Evolutionary conservation across 2,113 vertebrate genomes (phyloP).

Genomic region (Todiramphus chloris): DNA sequence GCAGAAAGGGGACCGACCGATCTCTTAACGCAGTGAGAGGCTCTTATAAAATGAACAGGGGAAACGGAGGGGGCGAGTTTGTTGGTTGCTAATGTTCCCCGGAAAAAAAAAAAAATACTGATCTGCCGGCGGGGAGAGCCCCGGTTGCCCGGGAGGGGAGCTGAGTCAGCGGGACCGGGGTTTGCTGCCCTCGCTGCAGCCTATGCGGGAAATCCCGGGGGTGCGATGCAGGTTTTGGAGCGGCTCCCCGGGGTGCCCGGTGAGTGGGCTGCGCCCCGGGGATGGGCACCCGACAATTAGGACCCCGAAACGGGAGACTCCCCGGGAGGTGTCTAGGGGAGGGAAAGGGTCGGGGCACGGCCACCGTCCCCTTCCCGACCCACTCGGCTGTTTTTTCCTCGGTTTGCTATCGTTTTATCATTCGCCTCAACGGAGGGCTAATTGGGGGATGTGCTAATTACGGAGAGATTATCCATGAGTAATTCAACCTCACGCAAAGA

Average conservation of each 20-base stretch:
- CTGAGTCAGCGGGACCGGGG: neutral
- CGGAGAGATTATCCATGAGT: neutral
- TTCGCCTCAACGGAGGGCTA: neutral
- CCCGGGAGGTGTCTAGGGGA: neutral
- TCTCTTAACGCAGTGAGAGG: fast-evolving
- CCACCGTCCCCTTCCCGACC: neutral
- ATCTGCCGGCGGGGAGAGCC: neutral
- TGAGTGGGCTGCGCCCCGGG: neutral
- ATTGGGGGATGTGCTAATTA: neutral
- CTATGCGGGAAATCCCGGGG: neutral
- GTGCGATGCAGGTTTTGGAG: neutral
- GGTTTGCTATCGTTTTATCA: neutral
- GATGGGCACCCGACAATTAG: neutral
- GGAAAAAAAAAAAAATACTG: neutral
- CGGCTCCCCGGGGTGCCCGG: neutral
- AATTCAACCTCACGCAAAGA: neutral
- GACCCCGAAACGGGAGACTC: neutral
- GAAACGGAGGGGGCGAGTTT: too few species aligned
- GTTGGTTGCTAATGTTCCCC: neutral
- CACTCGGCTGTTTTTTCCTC: neutral
- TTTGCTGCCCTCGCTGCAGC: neutral
- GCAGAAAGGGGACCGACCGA: neutral
- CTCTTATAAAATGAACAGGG: neutral
- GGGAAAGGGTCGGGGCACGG: too few species aligned
- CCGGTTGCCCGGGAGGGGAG: neutral